Evolutionary conservation across 92 coral and sea anemone genomes (phyloP), one percentile per base, ranked within the genome.

Genomic region (Zoanthus gigantus): DNA sequence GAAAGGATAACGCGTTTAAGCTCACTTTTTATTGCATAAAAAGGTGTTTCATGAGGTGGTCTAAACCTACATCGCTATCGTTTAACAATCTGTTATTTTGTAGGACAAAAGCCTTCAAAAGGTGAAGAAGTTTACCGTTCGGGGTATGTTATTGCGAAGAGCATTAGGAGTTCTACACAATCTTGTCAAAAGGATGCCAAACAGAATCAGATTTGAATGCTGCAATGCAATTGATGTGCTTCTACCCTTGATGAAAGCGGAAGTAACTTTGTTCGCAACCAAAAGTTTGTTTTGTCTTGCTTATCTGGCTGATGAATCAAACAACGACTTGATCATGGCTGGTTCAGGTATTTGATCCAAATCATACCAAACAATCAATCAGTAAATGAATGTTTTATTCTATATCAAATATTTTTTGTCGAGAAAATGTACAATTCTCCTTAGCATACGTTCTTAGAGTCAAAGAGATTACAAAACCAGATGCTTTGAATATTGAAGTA

Each of bases 241-340:
- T 28, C 83, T 93, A 23, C 98, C 98, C 8, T 65, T 94, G 11
- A 83, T 91, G 63, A 94, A 93, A 11, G 93, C 92, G 18, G 93
- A 90, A 85, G 94, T 94, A 28, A 67, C 91, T 8, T 53, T 89
- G 46, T 93, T 23, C 37, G 91, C 90, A 12, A 78, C 96, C 3
- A 89, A 89, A 47, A 67, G 91, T 23, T 63, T 94, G 84, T 91
- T 94, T 71, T 61, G 90, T 47, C 87, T 94, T 78, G 98, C 98
- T n/a, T 93, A 93, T 37, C 72, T 94, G 28, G 89, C 89, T 63
- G 94, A 94, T 29, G 98, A 94, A 32, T 83, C 83, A 18, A 89
- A 94, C 88, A 94, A 94, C 83, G 79, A 90, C 44, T 83, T 94
- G 50, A 92, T 94, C 63, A 92, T 94, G 94, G 84, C 94, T 18